A percentile compares a stretch with the other conserved stretches of the same genome.
Conservation (phyloP, 2,888 invertebrate species). For the Eugnorisma glareosa region DNA sequence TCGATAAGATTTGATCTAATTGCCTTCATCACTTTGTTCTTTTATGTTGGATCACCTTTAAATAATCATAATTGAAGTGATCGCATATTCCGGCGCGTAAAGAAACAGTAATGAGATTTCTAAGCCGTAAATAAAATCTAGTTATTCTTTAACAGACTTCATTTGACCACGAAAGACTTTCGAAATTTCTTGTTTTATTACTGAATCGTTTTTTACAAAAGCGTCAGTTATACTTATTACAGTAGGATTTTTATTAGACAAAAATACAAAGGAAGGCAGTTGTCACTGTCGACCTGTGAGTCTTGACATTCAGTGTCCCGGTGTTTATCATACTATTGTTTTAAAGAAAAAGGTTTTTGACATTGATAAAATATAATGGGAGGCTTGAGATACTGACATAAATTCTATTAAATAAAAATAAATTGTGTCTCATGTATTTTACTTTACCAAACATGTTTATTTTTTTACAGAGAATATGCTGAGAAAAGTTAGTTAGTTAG, state of each 20-base stretch:
- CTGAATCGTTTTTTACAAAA: not conserved
- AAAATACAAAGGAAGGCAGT: constrained; percentile 10
- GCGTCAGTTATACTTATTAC: not conserved
- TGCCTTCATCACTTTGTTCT: not conserved
- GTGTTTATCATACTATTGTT: constrained; percentile 1
- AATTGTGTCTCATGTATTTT: not conserved
- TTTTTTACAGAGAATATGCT: not conserved
- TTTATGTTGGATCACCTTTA: not conserved
- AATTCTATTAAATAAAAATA: too few relatives aligned
- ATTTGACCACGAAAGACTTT: not conserved
- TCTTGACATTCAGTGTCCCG: constrained; percentile 1
- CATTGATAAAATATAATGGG: constrained; percentile 9
- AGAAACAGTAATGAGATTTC: not conserved
- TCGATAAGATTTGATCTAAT: too few relatives aligned
- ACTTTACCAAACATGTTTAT: not conserved
- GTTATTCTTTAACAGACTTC: not conserved
- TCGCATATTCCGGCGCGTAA: not conserved
- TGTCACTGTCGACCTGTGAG: constrained; percentile 6
- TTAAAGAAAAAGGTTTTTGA: constrained; percentile 8
- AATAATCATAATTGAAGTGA: not conserved
- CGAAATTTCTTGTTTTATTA: not conserved
- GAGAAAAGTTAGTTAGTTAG: not conserved
- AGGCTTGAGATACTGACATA: not conserved
- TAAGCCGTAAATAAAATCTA: not conserved
- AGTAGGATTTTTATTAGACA: not conserved